A percentile compares a stretch with the other conserved stretches of the same genome.
phyloP scores from a whole-genome alignment of 1,140 invertebrate genomes.

The Drosophila kepulauana region DNA sequence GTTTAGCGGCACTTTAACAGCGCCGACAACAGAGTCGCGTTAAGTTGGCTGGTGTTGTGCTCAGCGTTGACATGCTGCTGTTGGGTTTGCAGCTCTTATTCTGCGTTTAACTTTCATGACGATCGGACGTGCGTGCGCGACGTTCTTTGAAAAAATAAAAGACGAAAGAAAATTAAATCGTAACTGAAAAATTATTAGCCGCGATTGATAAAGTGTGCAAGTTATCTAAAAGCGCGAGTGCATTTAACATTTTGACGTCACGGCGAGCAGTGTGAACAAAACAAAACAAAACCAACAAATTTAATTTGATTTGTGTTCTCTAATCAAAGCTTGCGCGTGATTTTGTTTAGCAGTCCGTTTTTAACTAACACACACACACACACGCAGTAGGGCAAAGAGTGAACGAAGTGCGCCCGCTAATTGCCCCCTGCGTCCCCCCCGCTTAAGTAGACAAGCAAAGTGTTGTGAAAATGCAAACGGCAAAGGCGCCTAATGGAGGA shows the following conservation, averaged over 20 bases:
- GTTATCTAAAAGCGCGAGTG: slow-evolving; percentile 39
- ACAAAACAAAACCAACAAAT: slow-evolving; percentile 16
- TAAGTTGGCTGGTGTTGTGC: slow-evolving; percentile 19
- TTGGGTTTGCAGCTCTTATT: slow-evolving; percentile 39
- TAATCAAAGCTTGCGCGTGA: slow-evolving; percentile 57
- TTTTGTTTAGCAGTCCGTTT: slow-evolving; percentile 52
- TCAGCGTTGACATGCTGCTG: slow-evolving; percentile 2
- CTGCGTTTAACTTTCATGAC: slow-evolving; percentile 41
- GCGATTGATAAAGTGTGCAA: slow-evolving; percentile 41
- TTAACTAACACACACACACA: not conserved
- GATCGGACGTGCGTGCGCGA: slow-evolving; percentile 52
- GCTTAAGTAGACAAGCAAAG: slow-evolving; percentile 17
- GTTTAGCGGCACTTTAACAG: slow-evolving; percentile 10
- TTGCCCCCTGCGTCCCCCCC: slow-evolving; percentile 2
- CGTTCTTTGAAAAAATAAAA: slow-evolving; percentile 12
- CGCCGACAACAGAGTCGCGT: slow-evolving; percentile 7
- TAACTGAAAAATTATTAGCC: slow-evolving; percentile 30
- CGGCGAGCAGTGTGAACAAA: slow-evolving; percentile 22
- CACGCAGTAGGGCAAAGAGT: slow-evolving; percentile 31
- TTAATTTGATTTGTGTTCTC: slow-evolving; percentile 54
- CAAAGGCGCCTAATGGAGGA: slow-evolving; percentile 36
- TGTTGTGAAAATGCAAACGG: slow-evolving; percentile 58
- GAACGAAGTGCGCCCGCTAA: slow-evolving; percentile 13
- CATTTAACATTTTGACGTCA: slow-evolving; percentile 56
- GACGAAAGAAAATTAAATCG: slow-evolving; percentile 33